Conservation (phyloP, 2,113 vertebrate species). For the Erpornis zantholeuca region DNA sequence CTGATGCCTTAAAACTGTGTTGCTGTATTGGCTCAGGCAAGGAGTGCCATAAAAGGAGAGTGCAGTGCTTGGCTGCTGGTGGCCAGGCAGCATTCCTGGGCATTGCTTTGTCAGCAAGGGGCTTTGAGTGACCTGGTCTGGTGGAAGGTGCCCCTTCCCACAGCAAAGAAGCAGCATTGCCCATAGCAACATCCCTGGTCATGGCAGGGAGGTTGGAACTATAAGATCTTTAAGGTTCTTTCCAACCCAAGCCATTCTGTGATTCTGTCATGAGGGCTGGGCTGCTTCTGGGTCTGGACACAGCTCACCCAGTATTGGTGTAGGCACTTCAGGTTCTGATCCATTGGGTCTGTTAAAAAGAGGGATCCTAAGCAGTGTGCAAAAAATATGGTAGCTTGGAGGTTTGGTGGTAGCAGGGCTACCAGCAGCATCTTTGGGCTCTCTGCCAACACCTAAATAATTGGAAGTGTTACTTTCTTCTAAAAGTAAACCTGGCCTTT, state of each 20-base stretch:
- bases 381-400: not conserved
- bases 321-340: not conserved
- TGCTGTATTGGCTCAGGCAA: accelerated
- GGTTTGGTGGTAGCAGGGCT: not conserved
- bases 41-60: not conserved
- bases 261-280: not conserved
- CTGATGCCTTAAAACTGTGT: not conserved
- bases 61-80: not conserved
- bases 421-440: not conserved
- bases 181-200: not conserved
- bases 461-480: not conserved
- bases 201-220: not conserved
- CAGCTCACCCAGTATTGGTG: not conserved
- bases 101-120: not conserved
- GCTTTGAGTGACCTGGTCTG: not conserved
- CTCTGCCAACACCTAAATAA: not conserved
- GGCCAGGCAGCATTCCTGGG: not conserved
- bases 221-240: not conserved
- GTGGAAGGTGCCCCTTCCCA: not conserved
- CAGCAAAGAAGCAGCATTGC: not conserved
- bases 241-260: not conserved
- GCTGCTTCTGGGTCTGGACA: not conserved
- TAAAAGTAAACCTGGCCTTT: slow-evolving; percentile 26
- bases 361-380: not conserved
- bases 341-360: not conserved